Evolutionary conservation across 2,888 invertebrate genomes (phyloP), one percentile per base, ranked within the genome.

Genomic region (Encarsia formosa): DNA sequence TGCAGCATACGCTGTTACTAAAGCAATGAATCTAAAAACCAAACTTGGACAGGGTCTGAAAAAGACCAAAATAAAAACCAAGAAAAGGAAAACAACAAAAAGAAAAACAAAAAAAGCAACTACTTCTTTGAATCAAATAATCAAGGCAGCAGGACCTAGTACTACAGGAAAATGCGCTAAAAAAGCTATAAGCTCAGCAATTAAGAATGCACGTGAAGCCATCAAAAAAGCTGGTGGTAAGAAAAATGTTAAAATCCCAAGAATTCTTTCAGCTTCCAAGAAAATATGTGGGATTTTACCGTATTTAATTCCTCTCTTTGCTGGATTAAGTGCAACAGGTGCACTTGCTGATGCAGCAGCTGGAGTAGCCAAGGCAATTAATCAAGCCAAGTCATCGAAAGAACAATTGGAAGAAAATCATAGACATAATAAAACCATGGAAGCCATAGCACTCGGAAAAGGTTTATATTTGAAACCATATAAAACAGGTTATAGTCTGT

Each of bases 21-120:
- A 16, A 8, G 34, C 5, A 4, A 35, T 35, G 15, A 35, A 35
- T 4, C 8, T 35, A 16, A 54, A 49, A 43, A 8, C 20, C n/a
- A 57, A 51, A 45, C 3, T 50, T 5, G 56, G 53, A 15, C 49
- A 49, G 49, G 34, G 42, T 15, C 34, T 55, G 5, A 48, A 40
- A 19, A 45, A n/a, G n/a, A 35, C n/a, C 11, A 20, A 8, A 18
- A 8, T 13, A 15, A 16, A 16, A 8, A 8, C 8, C 8, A 13
- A 35, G 5, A 35, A 35, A 15, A 35, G 18, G 34, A 35, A 16
- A 16, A 35, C 8, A 35, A 35, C 3, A 15, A 3, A 35, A 8
- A 35, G 8, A 18, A 13, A 35, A 16, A 15, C n/a, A 16, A 8
- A 16, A 35, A 15, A 16, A 35, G 16, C n/a, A 35, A 15, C 34